These are phyloP conservation scores for Seira ritae DNA, from an alignment of 2,888 invertebrate genomes.

Conservation along the genomic window DNA sequence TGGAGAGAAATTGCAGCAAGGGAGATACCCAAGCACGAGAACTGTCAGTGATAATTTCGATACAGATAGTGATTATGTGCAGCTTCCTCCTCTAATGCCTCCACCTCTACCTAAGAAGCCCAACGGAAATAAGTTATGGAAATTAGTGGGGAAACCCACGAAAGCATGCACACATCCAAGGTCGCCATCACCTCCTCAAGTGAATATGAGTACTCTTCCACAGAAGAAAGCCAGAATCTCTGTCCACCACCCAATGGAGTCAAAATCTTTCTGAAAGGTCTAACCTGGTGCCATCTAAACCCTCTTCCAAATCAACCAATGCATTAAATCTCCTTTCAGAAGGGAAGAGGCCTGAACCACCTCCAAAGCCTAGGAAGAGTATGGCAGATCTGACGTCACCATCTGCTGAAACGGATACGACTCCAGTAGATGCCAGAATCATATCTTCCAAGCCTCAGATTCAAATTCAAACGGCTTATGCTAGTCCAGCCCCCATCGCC, in stretches of 20 bases:
- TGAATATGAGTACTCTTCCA: constrained; percentile 67
- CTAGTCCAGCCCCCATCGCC: constrained; percentile 81
- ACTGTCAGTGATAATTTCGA: constrained; percentile 89
- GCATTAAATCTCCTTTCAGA: constrained; percentile 68
- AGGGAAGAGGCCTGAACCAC: constrained; percentile 68
- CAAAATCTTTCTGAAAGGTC: constrained; percentile 20
- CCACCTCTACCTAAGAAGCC: constrained; percentile 69
- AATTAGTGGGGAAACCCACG: constrained; percentile 64
- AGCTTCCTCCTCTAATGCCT: constrained; percentile 77
- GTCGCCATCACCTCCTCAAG: constrained; percentile 53
- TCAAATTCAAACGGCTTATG: constrained; percentile 86
- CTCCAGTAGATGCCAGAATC: constrained; percentile 86
- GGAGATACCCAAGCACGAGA: constrained; percentile 70
- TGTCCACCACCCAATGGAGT: constrained; percentile 5
- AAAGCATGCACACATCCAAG: constrained; percentile 50
- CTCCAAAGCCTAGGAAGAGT: constrained; percentile 71
- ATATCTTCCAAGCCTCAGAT: constrained; percentile 87
- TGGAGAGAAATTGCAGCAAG: constrained; percentile 71
- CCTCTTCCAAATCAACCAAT: constrained; percentile 69
- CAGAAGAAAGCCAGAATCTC: constrained; percentile 60
- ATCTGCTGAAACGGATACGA: constrained; percentile 75
- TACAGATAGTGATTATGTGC: constrained; percentile 93
- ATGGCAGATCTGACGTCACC: constrained; percentile 56
- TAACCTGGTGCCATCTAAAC: constrained; percentile 58
- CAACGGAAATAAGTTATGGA: constrained; percentile 70